A percentile compares a stretch with the other conserved stretches of the same genome.
Evolutionary conservation across 2,797 vertebrate genomes (phyloP).

Genomic region (Gastrophryne carolinensis): DNA sequence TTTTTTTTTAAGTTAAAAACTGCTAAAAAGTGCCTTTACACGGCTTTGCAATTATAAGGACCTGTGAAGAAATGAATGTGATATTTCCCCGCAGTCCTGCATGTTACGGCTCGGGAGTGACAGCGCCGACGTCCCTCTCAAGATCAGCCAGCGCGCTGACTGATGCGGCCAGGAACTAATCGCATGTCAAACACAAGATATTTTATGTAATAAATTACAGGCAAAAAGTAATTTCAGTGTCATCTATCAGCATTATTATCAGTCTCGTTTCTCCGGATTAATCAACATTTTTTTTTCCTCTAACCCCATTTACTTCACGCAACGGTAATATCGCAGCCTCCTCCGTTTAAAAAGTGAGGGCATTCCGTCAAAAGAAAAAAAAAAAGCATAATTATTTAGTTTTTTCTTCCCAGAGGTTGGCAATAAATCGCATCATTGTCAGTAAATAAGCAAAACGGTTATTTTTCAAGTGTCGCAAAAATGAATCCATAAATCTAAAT

Average conservation of each 20-base stretch:
- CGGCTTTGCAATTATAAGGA: slow-evolving; percentile 4
- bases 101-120: slow-evolving; percentile 2
- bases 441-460: not conserved
- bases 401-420: not conserved
- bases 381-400: not conserved
- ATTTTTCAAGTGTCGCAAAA: not conserved
- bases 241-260: slow-evolving; percentile 88
- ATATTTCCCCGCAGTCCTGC: not conserved
- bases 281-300: slow-evolving; percentile 62
- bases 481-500: not conserved
- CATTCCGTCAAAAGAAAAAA: not conserved
- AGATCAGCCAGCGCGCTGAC: slow-evolving; percentile 72
- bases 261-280: slow-evolving; percentile 83
- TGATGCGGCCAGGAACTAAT: slow-evolving; percentile 83
- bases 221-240: slow-evolving; percentile 82
- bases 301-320: not conserved
- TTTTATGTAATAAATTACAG: slow-evolving; percentile 85
- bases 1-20: no score
- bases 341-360: not conserved
- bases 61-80: slow-evolving; percentile 26
- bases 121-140: slow-evolving; percentile 57
- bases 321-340: not conserved
- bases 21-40: no score
- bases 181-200: slow-evolving; percentile 85
- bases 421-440: not conserved